A percentile compares a stretch with the other conserved stretches of the same genome.
Conservation (phyloP, 64 coral and sea anemone genomes). For the Pachyseris speciosa region DNA sequence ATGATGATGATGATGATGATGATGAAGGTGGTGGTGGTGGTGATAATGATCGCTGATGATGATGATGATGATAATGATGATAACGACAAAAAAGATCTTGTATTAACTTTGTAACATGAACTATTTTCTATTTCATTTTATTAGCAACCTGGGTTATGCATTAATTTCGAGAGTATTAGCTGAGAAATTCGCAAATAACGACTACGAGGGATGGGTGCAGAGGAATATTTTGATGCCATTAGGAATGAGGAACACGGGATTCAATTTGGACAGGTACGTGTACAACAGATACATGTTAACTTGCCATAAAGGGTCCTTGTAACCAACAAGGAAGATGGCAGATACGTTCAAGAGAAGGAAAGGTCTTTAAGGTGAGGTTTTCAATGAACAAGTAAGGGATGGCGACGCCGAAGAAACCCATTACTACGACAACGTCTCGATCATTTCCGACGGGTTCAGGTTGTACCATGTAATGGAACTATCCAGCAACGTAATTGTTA, state of each 20-base stretch:
- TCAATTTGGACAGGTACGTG: conserved; percentile 74
- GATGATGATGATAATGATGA: not conserved
- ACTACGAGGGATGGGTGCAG: conserved; percentile 84
- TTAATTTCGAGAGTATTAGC: conserved; percentile 72
- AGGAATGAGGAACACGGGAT: conserved; percentile 82
- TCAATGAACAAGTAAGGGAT: too few relatives aligned
- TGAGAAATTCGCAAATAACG: conserved; percentile 68
- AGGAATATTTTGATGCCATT: conserved; percentile 78
- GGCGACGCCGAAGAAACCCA: too few relatives aligned
- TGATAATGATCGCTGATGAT: not conserved
- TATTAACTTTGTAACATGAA: too few relatives aligned
- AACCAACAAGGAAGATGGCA: too few relatives aligned
- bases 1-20: not conserved
- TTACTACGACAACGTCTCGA: too few relatives aligned
- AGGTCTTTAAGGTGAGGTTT: too few relatives aligned
- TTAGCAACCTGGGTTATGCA: conserved; percentile 92
- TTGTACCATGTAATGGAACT: too few relatives aligned
- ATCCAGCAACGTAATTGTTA: too few relatives aligned
- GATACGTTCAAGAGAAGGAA: too few relatives aligned
- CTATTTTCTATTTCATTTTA: not conserved
- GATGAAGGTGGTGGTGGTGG: not conserved
- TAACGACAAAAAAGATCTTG: not conserved
- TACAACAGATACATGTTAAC: not conserved
- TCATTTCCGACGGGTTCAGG: too few relatives aligned
- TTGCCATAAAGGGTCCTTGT: too few relatives aligned